Evolutionary conservation across 2,797 vertebrate species (phyloP), one percentile per base, ranked within the genome.

Genomic region (Melanotaenia maccullochi): DNA sequence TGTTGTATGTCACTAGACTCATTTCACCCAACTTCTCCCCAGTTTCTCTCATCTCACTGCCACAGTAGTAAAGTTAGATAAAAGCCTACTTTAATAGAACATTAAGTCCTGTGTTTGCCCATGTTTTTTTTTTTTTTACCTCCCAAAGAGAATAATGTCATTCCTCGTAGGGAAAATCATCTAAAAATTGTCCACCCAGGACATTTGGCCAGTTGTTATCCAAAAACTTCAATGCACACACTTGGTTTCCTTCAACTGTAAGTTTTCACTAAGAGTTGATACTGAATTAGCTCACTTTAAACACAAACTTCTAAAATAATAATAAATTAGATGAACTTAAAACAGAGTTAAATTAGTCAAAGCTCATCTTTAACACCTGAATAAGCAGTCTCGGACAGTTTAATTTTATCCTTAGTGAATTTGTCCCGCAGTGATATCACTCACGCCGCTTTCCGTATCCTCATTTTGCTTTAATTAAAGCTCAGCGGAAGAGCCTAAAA

Each of bases 391-490:
- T 30, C 3, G 51, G 33, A 33, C 20, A 22, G n/a, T 56, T 72
- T 40, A 0, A 60, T 11, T 66, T 61, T 44, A 44, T 65, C 5
- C 49, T 57, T 30, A 25, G 30, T 67, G 63, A 70, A 63, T 76
- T 60, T 42, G 20, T 73, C 71, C 78, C 40, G 51, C 2, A 52
- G 81, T 60, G 20, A 63, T 9, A 25, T 12, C 13, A 28, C 42
- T 67, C 3, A 0, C 35, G 3, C 52, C 28, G 1, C 57, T 59
- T 70, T 59, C 62, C 55, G n/a, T 33, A 69, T 74, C 65, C 44
- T 72, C 42, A 63, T 84, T 81, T 56, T 36, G 61, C 77, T 83
- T 81, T 79, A 73, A 85, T 87, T 85, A 85, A 81, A 85, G 44
- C 62, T 66, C 65, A 70, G 49, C 51, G 65, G 76, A 80, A 73